These are phyloP conservation scores for Dicranocentrus wangi DNA, from an alignment of 2,888 invertebrate species.

Conservation along the genomic window DNA sequence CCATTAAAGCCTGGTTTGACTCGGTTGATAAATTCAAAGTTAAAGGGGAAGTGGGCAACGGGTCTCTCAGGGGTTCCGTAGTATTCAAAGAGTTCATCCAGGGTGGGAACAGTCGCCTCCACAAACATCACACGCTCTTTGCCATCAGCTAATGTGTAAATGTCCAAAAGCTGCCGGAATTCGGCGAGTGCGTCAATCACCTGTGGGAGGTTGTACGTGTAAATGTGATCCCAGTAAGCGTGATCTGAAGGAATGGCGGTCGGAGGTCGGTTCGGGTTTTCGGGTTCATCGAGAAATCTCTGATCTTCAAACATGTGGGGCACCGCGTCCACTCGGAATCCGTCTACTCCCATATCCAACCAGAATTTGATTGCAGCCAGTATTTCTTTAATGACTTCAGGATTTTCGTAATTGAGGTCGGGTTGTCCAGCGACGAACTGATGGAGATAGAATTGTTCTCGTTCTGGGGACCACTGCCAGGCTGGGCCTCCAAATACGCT, in stretches of 20 bases:
- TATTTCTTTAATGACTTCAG: constrained; percentile 80
- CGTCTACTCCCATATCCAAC: constrained; percentile 84
- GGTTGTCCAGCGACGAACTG: constrained; percentile 82
- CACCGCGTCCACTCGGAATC: constrained; percentile 85
- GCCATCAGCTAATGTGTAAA: constrained; percentile 77
- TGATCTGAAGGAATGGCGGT: constrained; percentile 76
- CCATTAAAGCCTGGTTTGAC: constrained; percentile 77
- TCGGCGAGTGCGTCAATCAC: constrained; percentile 79
- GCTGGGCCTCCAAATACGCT: constrained; percentile 83
- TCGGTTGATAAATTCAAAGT: constrained; percentile 72
- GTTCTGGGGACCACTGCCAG: constrained; percentile 83
- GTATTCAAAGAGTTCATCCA: constrained; percentile 71
- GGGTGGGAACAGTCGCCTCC: constrained; percentile 71
- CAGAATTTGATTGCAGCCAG: constrained; percentile 81
- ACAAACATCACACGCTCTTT: constrained; percentile 73
- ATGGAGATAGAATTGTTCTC: constrained; percentile 86
- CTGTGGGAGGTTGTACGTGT: constrained; percentile 81
- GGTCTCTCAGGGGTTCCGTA: constrained; percentile 73
- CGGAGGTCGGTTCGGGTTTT: constrained; percentile 49
- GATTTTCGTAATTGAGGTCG: constrained; percentile 87
- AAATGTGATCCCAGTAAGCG: constrained; percentile 80
- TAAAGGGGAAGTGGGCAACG: constrained; percentile 74
- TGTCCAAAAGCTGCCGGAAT: constrained; percentile 80
- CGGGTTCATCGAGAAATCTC: constrained; percentile 76
- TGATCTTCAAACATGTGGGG: constrained; percentile 77